Conservation (phyloP, 1,140 invertebrate genomes). For the Oryctes rhinoceros region DNA sequence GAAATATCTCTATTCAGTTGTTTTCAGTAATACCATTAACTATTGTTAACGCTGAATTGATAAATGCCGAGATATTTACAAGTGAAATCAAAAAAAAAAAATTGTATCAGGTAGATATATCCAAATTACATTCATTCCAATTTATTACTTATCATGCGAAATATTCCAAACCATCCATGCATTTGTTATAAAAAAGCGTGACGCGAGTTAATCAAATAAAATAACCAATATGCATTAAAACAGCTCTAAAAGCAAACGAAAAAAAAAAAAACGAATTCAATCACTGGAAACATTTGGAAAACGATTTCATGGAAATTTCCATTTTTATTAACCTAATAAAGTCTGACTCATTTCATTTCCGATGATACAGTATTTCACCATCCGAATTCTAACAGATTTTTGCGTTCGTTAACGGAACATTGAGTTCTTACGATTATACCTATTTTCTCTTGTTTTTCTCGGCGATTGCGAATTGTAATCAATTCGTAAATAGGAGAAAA, state of each 20-base stretch:
- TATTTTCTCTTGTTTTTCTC: background rate
- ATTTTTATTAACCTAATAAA: slow-evolving; percentile 13
- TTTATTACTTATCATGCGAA: background rate
- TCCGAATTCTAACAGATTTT: background rate
- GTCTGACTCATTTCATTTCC: background rate
- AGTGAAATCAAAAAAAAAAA: too few species aligned
- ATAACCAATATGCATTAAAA: background rate
- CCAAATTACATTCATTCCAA: background rate
- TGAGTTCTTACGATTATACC: background rate
- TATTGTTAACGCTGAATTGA: too few species aligned
- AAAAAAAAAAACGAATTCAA: slow-evolving; percentile 4
- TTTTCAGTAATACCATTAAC: too few species aligned
- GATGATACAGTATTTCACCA: background rate
- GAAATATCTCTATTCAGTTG: too few species aligned
- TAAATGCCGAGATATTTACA: too few species aligned
- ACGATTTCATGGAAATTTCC: background rate
- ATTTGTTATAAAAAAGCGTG: too few species aligned
- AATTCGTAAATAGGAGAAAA: too few species aligned
- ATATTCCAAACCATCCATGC: background rate
- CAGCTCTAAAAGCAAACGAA: background rate
- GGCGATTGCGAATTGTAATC: too few species aligned
- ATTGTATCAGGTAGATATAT: too few species aligned
- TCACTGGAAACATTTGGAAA: background rate
- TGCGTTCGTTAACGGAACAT: background rate
- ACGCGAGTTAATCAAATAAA: background rate